phyloP scores from a whole-genome alignment of 2,113 vertebrate species.

The Gymnocephalus cernua region DNA sequence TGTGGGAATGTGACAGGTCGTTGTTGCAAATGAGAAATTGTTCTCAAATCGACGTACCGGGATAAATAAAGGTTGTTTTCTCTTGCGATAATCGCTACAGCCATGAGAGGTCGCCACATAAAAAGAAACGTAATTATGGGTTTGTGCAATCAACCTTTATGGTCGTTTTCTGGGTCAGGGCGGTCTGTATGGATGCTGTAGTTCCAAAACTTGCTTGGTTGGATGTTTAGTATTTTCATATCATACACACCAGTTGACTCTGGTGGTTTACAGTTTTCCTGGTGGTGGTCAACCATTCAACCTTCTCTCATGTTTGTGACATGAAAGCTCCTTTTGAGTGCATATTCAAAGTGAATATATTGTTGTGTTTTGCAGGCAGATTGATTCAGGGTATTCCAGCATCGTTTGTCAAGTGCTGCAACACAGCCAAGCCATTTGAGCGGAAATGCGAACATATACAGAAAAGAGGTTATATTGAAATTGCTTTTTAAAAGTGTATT shows the following conservation, averaged over 20 bases:
- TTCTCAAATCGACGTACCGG: too few relatives aligned
- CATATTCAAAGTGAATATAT: slow-evolving; percentile 39
- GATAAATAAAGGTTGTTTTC: too few relatives aligned
- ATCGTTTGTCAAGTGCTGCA: slow-evolving; percentile 45
- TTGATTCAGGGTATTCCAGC: slow-evolving; percentile 40
- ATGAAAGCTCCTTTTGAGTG: slow-evolving; percentile 31
- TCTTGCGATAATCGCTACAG: too few relatives aligned
- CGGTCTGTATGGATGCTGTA: too few relatives aligned
- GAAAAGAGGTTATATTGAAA: slow-evolving; percentile 34
- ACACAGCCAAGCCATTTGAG: slow-evolving; percentile 47
- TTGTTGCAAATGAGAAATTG: too few relatives aligned
- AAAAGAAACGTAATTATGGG: too few relatives aligned
- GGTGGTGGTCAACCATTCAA: neutral
- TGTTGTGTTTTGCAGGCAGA: slow-evolving; percentile 43
- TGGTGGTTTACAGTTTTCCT: neutral
- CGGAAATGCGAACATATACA: slow-evolving; percentile 48
- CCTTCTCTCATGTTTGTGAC: slow-evolving; percentile 6
- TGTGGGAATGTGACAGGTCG: too few relatives aligned
- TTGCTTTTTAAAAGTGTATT: slow-evolving; percentile 57
- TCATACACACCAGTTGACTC: slow-evolving; percentile 6
- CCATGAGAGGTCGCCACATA: too few relatives aligned
- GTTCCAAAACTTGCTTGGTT: neutral
- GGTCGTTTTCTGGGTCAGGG: too few relatives aligned
- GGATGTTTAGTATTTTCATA: neutral
- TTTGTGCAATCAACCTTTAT: too few relatives aligned